Evolutionary conservation across 1,140 invertebrate species (phyloP), one percentile per base, ranked within the genome.

Genomic region (Conopomorpha cramerella): DNA sequence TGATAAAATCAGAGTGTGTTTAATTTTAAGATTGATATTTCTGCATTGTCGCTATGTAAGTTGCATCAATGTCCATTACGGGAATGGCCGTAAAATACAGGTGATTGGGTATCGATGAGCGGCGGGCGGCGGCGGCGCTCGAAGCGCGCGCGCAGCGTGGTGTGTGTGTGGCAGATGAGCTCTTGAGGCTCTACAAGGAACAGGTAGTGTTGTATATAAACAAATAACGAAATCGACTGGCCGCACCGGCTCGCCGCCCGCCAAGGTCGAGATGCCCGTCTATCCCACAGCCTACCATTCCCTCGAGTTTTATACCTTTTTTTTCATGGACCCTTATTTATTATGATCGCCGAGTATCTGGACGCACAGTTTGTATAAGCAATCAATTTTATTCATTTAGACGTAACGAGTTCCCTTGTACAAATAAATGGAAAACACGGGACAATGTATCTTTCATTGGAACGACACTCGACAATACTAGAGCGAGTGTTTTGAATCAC

Each of bases 341-440:
- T 72, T 63, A 58, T 63, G 64, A 71, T 71, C 60, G 58, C 47
- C 51, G 59, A 72, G 63, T 72, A 74, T 74, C 72, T 76, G 67
- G 62, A 65, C 59, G 63, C 64, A 66, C 65, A 62, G 70, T 72
- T 76, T 76, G 67, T 76, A 72, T 76, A 71, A 72, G 70, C 70
- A 76, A 76, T 76, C 70, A 76, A 76, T 76, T 74, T 76, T 70
- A 72, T 76, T 72, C 71, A 72, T 76, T 76, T 76, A 71, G 71
- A 66, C 52, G 57, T 52, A 62, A 52, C 65, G 58, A 59, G 67
- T 67, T 66, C 56, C 51, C 50, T 59, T 60, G 41, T 67, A 68
- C 52, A 65, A 74, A 71, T 71, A 74, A 74, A 74, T 64, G 57
- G 71, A 43, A 35, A 25, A 36, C 42, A 30, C 40, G 26, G 25